These are phyloP conservation scores for Parazoanthus darwini DNA, from an alignment of 92 coral and sea anemone genomes.

Conservation along the genomic window DNA sequence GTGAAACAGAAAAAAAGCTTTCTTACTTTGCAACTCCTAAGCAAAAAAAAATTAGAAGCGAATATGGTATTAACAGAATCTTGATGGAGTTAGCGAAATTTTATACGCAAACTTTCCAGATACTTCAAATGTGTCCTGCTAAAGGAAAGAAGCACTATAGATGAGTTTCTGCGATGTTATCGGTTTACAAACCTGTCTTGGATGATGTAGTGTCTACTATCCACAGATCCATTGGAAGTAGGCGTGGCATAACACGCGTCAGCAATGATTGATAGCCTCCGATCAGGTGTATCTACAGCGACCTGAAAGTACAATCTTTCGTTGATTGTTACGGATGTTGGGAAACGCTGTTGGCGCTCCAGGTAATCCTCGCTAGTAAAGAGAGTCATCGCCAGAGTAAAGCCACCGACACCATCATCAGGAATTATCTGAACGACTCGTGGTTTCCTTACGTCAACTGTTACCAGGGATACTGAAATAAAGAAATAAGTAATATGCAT, in stretches of 20 bases:
- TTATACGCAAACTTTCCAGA: no score
- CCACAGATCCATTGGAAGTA: constrained; percentile 5
- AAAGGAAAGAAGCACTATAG: not conserved
- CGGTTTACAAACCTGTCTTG: constrained; percentile 23
- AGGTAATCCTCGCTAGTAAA: constrained; percentile 14
- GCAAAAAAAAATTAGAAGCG: no score
- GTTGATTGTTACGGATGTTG: constrained; percentile 25
- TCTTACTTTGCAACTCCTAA: no score
- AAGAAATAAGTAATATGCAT: no score
- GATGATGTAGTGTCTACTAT: constrained; percentile 19
- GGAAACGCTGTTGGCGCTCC: constrained; percentile 24
- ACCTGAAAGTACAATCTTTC: constrained; percentile 35
- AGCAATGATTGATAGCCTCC: constrained; percentile 34
- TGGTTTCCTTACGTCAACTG: constrained; percentile 26
- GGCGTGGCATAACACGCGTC: constrained; percentile 48
- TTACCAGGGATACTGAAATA: constrained; percentile 29
- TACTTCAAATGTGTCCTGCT: no score
- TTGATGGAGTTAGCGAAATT: no score
- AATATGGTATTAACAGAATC: no score
- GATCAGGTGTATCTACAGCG: constrained; percentile 42
- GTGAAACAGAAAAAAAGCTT: no score
- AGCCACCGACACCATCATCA: constrained; percentile 29
- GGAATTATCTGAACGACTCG: constrained; percentile 27
- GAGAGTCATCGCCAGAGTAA: constrained; percentile 31
- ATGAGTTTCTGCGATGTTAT: not conserved